These are phyloP conservation scores for Thysanoteuthis rhombus DNA, from an alignment of 2,888 invertebrate species.

Conservation along the genomic window DNA sequence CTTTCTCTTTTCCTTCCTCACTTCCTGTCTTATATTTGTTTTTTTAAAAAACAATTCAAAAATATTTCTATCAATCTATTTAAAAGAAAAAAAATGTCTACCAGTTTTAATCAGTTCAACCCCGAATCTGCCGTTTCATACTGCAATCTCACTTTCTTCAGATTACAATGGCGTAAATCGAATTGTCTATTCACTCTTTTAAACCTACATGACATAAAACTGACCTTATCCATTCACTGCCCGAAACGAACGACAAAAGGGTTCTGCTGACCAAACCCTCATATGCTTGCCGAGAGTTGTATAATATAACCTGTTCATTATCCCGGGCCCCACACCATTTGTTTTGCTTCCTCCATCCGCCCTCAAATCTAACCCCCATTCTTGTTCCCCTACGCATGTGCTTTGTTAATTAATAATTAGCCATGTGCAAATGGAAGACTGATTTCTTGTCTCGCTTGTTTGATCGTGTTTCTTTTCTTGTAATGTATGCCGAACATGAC, in stretches of 20 bases:
- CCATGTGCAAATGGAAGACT: neutral
- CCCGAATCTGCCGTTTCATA: neutral
- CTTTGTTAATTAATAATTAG: slow-evolving; percentile 12
- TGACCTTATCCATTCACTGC: too few relatives aligned
- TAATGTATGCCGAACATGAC: neutral
- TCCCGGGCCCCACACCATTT: neutral
- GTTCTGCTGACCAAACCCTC: too few relatives aligned
- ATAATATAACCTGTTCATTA: neutral
- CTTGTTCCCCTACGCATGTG: neutral
- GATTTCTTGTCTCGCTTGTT: neutral
- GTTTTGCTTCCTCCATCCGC: neutral
- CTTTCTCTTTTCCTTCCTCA: neutral
- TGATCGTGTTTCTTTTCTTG: neutral
- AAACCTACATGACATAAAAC: too few relatives aligned
- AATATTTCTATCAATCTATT: too few relatives aligned
- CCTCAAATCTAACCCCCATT: neutral
- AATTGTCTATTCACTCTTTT: too few relatives aligned
- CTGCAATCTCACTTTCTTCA: neutral
- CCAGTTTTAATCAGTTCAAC: neutral
- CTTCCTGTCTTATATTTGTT: neutral
- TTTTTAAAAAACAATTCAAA: neutral
- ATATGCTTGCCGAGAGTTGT: too few relatives aligned
- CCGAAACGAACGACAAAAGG: too few relatives aligned
- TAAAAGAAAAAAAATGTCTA: too few relatives aligned
- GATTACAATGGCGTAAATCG: too few relatives aligned